Evolutionary conservation across 2,113 vertebrate genomes (phyloP).

Genomic region (Sinocyclocheilus maitianheensis): DNA sequence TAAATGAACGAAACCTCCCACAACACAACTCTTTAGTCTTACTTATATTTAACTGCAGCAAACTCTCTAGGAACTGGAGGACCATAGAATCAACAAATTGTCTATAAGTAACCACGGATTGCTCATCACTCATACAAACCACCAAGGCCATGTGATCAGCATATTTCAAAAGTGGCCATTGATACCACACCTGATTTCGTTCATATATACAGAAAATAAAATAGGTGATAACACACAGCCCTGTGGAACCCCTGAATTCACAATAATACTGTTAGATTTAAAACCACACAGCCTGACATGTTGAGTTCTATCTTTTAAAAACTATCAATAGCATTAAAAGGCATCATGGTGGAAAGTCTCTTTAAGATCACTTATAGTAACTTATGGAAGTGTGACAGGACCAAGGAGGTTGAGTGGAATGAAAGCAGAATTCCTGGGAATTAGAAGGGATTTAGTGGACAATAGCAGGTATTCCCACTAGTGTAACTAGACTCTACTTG

Average conservation of each 20-base stretch:
- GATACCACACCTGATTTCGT: not conserved
- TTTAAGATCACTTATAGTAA: slow-evolving; percentile 35
- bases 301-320: not conserved
- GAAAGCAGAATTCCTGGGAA: slow-evolving; percentile 64
- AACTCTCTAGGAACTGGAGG: not conserved
- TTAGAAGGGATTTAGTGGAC: slow-evolving; percentile 68
- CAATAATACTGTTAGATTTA: too few relatives aligned
- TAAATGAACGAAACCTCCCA: too few relatives aligned
- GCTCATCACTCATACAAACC: not conserved
- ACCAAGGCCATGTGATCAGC: not conserved
- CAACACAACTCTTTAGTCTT: not conserved
- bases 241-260: too few relatives aligned
- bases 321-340: slow-evolving; percentile 32
- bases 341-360: slow-evolving; percentile 6
- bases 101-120: not conserved
- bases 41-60: not conserved
- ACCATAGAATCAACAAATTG: not conserved
- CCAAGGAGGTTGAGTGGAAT: slow-evolving; percentile 60
- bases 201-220: too few relatives aligned
- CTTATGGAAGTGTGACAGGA: slow-evolving; percentile 49
- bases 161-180: too few relatives aligned
- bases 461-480: slow-evolving; percentile 73
- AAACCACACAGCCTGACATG: too few relatives aligned
- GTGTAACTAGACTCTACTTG: slow-evolving; percentile 70
- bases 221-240: too few relatives aligned